Conservation (phyloP, 1,140 invertebrate genomes). For the Luehdorfia chinensis region DNA sequence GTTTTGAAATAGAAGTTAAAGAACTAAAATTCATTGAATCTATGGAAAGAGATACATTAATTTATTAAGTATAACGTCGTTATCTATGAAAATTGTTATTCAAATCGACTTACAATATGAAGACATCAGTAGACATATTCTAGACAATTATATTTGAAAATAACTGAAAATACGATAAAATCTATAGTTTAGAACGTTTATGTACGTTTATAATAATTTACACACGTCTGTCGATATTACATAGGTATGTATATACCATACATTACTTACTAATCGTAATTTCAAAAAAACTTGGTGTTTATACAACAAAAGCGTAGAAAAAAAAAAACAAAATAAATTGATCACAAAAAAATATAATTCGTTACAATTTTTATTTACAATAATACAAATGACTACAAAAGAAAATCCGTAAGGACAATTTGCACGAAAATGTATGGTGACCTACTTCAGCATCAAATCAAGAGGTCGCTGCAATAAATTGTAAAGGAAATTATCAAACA, state of each 20-base stretch:
- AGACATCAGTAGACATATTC: too few relatives aligned
- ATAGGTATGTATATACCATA: background rate
- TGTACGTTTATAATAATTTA: background rate
- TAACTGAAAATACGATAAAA: too few relatives aligned
- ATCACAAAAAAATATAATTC: conserved; percentile 64
- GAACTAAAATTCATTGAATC: too few relatives aligned
- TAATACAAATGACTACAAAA: conserved; percentile 44
- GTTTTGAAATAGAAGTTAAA: too few relatives aligned
- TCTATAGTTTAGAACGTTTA: too few relatives aligned
- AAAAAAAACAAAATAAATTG: conserved; percentile 33
- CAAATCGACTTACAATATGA: too few relatives aligned
- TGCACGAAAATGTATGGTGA: conserved; percentile 45
- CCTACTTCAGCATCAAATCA: conserved; percentile 34
- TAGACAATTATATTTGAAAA: too few relatives aligned
- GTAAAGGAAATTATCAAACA: too few relatives aligned
- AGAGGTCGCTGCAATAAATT: too few relatives aligned
- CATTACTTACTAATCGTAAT: background rate
- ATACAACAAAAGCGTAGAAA: conserved; percentile 15
- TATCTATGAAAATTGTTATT: too few relatives aligned
- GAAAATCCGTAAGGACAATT: conserved; percentile 25
- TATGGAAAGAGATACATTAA: too few relatives aligned
- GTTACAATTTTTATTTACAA: conserved; percentile 53
- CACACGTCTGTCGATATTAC: background rate
- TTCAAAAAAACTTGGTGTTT: background rate
- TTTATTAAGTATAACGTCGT: too few relatives aligned